Base-by-base conservation (phyloP, 2,888 invertebrate genomes). In the Oxytorus armatus region DNA sequence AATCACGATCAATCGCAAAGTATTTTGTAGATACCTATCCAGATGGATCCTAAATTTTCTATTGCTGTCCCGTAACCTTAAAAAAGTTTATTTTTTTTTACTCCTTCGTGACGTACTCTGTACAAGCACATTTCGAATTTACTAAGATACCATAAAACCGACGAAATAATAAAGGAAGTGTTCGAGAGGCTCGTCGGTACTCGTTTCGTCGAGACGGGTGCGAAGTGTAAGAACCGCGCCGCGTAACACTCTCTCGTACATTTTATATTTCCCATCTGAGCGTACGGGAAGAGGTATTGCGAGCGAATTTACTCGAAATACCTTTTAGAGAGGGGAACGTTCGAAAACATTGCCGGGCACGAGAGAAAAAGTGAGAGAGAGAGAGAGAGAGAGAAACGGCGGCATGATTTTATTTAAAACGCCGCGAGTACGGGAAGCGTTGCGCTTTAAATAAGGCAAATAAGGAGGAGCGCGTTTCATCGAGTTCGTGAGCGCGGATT, bases 371-470 rank as follows among this genome's bases (percentile, higher is more conserved):
- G 47, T n/a, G n/a, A 29, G 44, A 18, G 47, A 36, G 47, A 57
- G 57, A 63, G 33, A 23, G 59, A 33, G 63, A 55, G 29, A 29
- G 29, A 29, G 74, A 77, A 77, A 70, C 63, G 77, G 68, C 81
- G 76, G 81, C 85, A 82, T 84, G 85, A 85, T 87, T 86, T 86
- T 86, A 85, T 86, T 86, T 85, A 79, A 82, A 83, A 81, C 16
- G 25, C 33, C 47, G 36, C 55, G 74, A 57, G 74, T 79, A 63
- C 81, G 68, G 79, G 77, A 79, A 74, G 83, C 82, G 85, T 84
- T 82, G 81, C 68, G 79, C 77, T 80, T 84, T 87, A 85, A 86
- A 86, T 86, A 86, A 86, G 85, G 86, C 82, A 83, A 86, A 86
- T 86, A 86, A 85, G 83, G 83, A 77, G 78, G 82, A 83, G 80